phyloP scores from a whole-genome alignment of 2,113 vertebrate species.

The Caranx ignobilis region DNA sequence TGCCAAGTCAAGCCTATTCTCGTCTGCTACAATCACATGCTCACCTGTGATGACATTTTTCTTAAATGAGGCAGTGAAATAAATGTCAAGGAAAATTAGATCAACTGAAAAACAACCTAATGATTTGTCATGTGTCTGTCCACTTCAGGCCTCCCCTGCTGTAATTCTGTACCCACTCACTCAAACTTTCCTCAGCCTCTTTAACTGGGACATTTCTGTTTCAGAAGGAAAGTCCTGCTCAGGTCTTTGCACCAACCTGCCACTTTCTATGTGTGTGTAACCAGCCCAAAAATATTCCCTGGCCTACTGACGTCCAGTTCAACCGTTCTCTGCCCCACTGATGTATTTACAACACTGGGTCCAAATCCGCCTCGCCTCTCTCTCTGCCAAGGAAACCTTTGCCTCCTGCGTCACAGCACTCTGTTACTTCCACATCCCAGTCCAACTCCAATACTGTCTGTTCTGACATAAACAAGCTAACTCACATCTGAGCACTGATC shows the following conservation, averaged over 20 bases:
- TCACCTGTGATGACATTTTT: background rate
- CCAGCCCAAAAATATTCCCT: slow-evolving; percentile 45
- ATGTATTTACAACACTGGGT: slow-evolving; percentile 37
- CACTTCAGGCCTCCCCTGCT: background rate
- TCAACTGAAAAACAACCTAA: slow-evolving; percentile 11
- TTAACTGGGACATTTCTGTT: slow-evolving; percentile 26
- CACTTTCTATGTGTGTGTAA: slow-evolving; percentile 37
- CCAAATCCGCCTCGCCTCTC: slow-evolving; percentile 26
- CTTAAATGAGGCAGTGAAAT: background rate
- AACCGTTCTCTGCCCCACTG: slow-evolving; percentile 32
- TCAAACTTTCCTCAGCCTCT: slow-evolving; percentile 37
- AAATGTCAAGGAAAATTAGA: slow-evolving; percentile 6
- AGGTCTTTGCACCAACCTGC: slow-evolving; percentile 46
- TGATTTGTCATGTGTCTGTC: background rate
- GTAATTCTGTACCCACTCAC: background rate
- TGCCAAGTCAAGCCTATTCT: background rate
- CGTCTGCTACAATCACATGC: background rate
- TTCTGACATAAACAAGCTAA: slow-evolving; percentile 37
- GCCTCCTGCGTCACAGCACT: slow-evolving; percentile 54
- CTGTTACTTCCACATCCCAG: slow-evolving; percentile 58
- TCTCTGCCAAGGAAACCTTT: slow-evolving; percentile 61
- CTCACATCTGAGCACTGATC: slow-evolving; percentile 48
- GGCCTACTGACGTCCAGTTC: slow-evolving; percentile 55
- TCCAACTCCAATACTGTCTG: slow-evolving; percentile 50
- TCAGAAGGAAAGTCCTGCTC: slow-evolving; percentile 60